Percentiles rank a stretch among this genome's conserved stretches.
phyloP scores from a whole-genome alignment of 2,888 invertebrate species.

The Gonocerus acuteangulatus region DNA sequence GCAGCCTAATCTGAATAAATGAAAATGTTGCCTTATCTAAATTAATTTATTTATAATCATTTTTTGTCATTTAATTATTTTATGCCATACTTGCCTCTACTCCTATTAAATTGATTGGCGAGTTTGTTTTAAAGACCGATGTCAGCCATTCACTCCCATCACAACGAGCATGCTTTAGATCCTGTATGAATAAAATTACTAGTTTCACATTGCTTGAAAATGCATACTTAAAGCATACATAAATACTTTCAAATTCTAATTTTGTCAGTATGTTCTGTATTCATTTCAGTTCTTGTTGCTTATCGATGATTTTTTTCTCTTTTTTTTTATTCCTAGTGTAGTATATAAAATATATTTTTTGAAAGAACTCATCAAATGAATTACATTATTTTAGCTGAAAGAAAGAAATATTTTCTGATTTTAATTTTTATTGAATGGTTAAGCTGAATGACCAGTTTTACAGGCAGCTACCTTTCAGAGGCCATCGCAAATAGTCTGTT shows the following conservation, averaged over 20 bases:
- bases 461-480: too few relatives aligned
- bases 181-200: slow-evolving; percentile 20
- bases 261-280: too few relatives aligned
- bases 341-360: too few relatives aligned
- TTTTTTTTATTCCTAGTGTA: too few relatives aligned
- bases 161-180: slow-evolving; percentile 26
- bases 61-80: neutral
- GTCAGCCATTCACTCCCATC: slow-evolving; percentile 36
- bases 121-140: slow-evolving; percentile 28
- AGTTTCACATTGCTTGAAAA: neutral
- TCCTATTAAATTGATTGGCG: slow-evolving; percentile 27
- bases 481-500: too few relatives aligned
- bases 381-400: too few relatives aligned
- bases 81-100: slow-evolving; percentile 26
- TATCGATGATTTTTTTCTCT: neutral
- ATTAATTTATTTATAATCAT: neutral
- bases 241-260: neutral
- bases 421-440: too few relatives aligned
- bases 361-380: too few relatives aligned
- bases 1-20: slow-evolving; percentile 28
- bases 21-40: neutral
- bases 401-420: too few relatives aligned
- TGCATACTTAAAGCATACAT: neutral
- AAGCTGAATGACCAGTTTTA: too few relatives aligned
- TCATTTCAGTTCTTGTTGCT: too few relatives aligned